phyloP scores from a whole-genome alignment of 2,888 invertebrate genomes.

The Troides oblongomaculatus region DNA sequence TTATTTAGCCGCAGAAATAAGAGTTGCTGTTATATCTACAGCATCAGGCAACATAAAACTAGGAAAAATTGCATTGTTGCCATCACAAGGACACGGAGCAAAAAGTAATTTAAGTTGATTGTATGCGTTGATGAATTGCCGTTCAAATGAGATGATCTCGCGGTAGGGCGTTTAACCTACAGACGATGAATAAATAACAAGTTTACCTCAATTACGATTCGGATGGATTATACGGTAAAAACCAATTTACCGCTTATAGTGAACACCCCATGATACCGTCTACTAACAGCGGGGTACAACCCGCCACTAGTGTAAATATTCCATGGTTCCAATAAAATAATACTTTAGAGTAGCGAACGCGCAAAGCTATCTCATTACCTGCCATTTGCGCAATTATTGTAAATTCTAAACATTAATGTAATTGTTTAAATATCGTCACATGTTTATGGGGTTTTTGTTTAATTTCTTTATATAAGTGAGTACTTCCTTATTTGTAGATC shows the following conservation, averaged over 20 bases:
- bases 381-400: not conserved
- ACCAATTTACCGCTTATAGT: constrained; percentile 54
- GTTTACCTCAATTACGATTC: constrained; percentile 61
- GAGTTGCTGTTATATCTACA: too few species aligned
- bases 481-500: not conserved
- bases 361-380: constrained; percentile 25
- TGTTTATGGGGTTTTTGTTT: not conserved
- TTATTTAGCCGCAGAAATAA: too few species aligned
- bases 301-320: constrained; percentile 45
- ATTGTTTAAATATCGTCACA: not conserved
- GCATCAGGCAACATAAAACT: too few species aligned
- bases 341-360: constrained; percentile 35
- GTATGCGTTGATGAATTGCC: constrained; percentile 67
- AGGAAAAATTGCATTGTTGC: not conserved
- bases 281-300: constrained; percentile 55
- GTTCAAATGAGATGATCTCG: constrained; percentile 65
- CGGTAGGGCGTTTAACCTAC: constrained; percentile 57
- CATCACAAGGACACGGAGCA: not conserved
- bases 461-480: not conserved
- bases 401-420: constrained; percentile 5
- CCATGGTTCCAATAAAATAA: constrained; percentile 43
- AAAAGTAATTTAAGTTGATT: constrained; percentile 48
- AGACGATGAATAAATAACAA: constrained; percentile 68
- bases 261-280: constrained; percentile 54
- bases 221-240: constrained; percentile 61